phyloP scores from a whole-genome alignment of 2,797 vertebrate species.

The Micrastur ruficollis region DNA sequence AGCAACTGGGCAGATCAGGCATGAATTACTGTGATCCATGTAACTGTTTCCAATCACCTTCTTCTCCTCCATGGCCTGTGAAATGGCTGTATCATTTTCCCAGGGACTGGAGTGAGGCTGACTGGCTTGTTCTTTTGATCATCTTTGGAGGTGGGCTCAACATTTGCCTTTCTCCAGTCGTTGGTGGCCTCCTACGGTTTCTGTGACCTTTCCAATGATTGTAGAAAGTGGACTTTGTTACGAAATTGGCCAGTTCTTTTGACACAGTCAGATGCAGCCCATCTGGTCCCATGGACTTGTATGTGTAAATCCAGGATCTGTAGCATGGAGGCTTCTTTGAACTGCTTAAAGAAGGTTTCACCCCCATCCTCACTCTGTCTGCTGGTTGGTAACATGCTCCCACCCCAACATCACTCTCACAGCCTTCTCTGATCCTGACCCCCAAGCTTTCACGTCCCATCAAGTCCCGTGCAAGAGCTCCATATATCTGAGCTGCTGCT shows the following conservation, averaged over 20 bases:
- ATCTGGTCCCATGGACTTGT: background rate
- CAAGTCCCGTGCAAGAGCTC: background rate
- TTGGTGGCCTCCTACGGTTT: background rate
- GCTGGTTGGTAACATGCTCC: background rate
- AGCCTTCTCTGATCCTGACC: background rate
- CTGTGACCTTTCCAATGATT: background rate
- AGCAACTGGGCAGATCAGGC: background rate
- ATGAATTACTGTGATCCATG: background rate
- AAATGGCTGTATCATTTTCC: background rate
- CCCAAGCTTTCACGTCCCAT: background rate
- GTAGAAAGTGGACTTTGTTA: background rate
- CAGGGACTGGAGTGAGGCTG: background rate
- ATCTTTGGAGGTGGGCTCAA: background rate
- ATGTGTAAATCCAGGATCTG: background rate
- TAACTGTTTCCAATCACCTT: background rate
- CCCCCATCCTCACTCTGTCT: background rate
- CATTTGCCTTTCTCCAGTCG: background rate
- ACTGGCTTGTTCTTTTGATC: background rate
- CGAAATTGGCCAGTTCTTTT: background rate
- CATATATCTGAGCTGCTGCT: background rate
- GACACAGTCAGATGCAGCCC: background rate
- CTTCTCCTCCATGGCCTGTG: background rate
- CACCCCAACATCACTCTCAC: background rate
- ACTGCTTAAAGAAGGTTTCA: background rate
- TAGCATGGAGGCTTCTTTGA: background rate